Conservation (phyloP, 1,140 invertebrate genomes). For the Mamestra configurata region DNA sequence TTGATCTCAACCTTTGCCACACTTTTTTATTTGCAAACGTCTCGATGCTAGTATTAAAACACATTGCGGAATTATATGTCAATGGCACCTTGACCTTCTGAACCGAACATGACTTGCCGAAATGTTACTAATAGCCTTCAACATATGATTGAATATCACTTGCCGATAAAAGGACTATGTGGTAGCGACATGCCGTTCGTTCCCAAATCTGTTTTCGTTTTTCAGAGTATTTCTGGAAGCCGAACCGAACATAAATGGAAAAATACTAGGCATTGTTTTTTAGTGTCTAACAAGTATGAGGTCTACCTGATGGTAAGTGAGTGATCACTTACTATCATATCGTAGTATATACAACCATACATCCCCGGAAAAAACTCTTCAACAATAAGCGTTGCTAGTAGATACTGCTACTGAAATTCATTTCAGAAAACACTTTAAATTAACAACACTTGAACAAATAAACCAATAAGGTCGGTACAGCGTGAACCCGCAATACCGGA, state of each 20-base stretch:
- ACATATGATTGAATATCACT: background rate
- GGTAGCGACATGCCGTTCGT: background rate
- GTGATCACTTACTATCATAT: too few relatives aligned
- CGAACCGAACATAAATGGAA: background rate
- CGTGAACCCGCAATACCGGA: constrained; percentile 13
- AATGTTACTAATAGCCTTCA: background rate
- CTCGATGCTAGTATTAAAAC: background rate
- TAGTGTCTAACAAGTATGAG: too few relatives aligned
- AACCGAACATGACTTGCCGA: background rate
- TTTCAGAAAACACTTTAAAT: background rate
- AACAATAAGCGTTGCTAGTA: too few relatives aligned
- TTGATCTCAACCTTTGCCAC: background rate
- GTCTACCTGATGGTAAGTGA: too few relatives aligned
- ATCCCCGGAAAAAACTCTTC: too few relatives aligned
- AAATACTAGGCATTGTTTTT: too few relatives aligned
- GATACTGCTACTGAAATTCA: background rate
- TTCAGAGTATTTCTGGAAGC: background rate
- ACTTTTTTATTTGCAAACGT: background rate
- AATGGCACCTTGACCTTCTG: background rate
- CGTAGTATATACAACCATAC: too few relatives aligned
- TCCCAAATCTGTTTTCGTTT: background rate
- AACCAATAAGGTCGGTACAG: background rate
- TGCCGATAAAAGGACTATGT: background rate
- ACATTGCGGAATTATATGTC: background rate
- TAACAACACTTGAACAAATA: constrained; percentile 18